Evolutionary conservation across 2,113 vertebrate species (phyloP).

Genomic region (Actenoides hombroni): DNA sequence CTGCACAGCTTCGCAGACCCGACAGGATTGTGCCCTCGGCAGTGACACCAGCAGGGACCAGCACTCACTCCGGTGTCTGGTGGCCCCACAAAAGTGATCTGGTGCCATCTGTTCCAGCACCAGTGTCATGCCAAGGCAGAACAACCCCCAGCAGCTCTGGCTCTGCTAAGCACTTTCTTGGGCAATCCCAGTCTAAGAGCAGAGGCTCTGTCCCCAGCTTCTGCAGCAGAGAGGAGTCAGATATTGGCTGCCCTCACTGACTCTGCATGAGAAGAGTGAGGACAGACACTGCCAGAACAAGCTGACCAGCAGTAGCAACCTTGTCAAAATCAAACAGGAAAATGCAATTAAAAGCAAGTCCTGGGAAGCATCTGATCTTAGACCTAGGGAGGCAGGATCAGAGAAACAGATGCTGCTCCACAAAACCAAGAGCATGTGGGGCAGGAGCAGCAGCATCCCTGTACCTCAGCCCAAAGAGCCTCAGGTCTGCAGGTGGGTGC

Average conservation of each 20-base stretch:
- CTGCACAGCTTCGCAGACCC: not conserved
- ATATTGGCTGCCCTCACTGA: not conserved
- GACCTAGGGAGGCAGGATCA: not conserved
- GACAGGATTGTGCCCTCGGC: not conserved
- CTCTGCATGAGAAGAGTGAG: not conserved
- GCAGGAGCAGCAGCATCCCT: not conserved
- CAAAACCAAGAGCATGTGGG: not conserved
- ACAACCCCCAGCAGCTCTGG: too few relatives aligned
- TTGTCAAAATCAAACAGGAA: not conserved
- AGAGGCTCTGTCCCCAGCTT: not conserved
- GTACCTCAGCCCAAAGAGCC: not conserved
- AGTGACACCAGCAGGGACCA: not conserved
- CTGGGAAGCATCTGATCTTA: not conserved
- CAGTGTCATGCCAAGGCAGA: not conserved
- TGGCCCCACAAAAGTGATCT: not conserved
- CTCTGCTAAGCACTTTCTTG: not conserved
- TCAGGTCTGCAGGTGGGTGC: rapidly evolving
- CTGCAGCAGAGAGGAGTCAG: not conserved
- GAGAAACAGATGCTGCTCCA: not conserved
- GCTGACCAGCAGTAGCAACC: not conserved
- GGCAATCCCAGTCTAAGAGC: not conserved
- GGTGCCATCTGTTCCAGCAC: not conserved
- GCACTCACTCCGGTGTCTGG: too few relatives aligned
- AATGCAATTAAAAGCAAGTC: not conserved
- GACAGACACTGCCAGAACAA: not conserved